Evolutionary conservation across 1,140 invertebrate species (phyloP).

Genomic region (Zaprionus camerounensis): DNA sequence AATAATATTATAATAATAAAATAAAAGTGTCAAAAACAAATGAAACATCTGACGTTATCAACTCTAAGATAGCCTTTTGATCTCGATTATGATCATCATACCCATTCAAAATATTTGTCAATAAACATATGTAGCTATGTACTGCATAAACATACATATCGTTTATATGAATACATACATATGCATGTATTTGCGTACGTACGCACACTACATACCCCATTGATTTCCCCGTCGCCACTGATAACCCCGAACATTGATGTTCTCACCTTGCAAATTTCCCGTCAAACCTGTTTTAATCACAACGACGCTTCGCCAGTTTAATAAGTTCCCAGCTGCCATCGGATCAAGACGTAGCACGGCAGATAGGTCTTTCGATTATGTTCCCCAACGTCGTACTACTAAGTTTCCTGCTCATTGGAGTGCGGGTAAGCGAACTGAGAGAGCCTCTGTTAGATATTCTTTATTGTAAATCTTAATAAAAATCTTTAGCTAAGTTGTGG

Average conservation of each 20-base stretch:
- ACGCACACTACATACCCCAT: constrained; percentile 13
- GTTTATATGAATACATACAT: background rate
- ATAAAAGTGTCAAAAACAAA: background rate
- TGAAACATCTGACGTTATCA: background rate
- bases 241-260: constrained; percentile 55
- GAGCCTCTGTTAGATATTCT: background rate
- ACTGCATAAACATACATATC: no score
- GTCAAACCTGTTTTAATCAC: constrained; percentile 53
- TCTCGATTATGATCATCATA: no score
- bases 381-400: constrained; percentile 28
- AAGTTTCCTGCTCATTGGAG: constrained; percentile 19
- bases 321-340: constrained; percentile 31
- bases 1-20: background rate
- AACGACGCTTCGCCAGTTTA: constrained; percentile 20
- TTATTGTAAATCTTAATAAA: background rate
- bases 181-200: background rate
- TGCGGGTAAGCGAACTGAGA: constrained; percentile 31
- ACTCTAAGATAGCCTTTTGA: no score
- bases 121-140: background rate
- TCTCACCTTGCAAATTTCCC: constrained; percentile 59
- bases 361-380: constrained; percentile 31
- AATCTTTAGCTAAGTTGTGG: constrained; percentile 34
- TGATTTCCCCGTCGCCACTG: constrained; percentile 37
- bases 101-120: background rate
- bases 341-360: constrained; percentile 37